phyloP scores from a whole-genome alignment of 1,140 invertebrate species.

The Berghia stephanieae region DNA sequence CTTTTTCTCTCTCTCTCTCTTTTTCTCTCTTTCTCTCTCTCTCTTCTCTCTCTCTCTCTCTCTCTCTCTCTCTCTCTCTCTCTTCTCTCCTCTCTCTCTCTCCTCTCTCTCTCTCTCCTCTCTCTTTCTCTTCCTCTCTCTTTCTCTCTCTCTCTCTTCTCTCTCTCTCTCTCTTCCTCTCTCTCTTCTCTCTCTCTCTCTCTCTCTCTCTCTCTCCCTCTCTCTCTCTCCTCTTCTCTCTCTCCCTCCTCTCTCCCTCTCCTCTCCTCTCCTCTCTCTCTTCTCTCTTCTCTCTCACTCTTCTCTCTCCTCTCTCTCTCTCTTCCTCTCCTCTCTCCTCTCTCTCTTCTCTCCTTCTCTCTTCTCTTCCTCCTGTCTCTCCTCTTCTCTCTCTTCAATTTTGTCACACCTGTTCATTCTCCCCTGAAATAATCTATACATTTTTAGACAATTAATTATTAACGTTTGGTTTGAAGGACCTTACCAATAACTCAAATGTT shows the following conservation, averaged over 20 bases:
- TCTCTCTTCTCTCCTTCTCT: background rate
- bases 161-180: background rate
- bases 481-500: too few relatives aligned
- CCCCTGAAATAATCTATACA: too few relatives aligned
- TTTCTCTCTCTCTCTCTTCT: background rate
- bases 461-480: too few relatives aligned
- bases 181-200: background rate
- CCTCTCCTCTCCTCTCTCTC: constrained; percentile 11
- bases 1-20: background rate
- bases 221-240: background rate
- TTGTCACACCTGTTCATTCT: background rate
- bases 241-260: background rate
- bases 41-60: background rate
- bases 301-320: background rate
- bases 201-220: background rate
- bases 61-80: constrained; percentile 4
- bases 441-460: too few relatives aligned
- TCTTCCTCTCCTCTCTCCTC: background rate
- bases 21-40: background rate
- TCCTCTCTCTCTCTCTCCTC: background rate
- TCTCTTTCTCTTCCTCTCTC: background rate
- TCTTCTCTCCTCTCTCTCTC: background rate
- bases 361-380: background rate
- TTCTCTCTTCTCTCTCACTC: background rate
- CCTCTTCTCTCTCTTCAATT: background rate